phyloP scores from a whole-genome alignment of 2,797 vertebrate genomes.

The Syngnathus acus region DNA sequence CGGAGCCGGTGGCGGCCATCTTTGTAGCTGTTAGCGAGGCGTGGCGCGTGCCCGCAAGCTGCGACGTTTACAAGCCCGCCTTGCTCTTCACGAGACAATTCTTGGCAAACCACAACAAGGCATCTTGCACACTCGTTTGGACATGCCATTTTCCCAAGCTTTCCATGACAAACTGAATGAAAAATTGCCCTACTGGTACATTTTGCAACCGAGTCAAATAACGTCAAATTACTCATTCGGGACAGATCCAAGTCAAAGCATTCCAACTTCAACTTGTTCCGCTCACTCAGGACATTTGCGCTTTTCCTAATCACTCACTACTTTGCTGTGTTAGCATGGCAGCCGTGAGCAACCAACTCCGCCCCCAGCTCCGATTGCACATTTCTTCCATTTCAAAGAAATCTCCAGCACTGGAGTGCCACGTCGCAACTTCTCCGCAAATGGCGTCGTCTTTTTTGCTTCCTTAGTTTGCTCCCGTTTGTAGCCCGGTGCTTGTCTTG shows the following conservation, averaged over 20 bases:
- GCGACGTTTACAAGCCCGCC: neutral
- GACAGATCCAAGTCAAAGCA: neutral
- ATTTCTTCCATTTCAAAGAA: neutral
- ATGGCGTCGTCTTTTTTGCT: neutral
- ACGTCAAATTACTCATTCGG: too few relatives aligned
- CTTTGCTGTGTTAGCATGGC: neutral
- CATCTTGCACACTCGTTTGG: too few relatives aligned
- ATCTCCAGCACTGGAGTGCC: neutral
- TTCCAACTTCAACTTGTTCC: neutral
- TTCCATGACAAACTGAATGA: neutral
- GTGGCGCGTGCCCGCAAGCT: neutral
- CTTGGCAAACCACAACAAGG: neutral
- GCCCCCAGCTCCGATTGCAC: too few relatives aligned
- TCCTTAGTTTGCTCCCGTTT: neutral
- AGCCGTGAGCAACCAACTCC: neutral
- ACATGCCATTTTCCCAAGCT: too few relatives aligned
- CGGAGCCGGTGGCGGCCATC: slow-evolving; percentile 61
- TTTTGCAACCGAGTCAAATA: too few relatives aligned
- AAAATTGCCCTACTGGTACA: too few relatives aligned
- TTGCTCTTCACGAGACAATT: neutral
- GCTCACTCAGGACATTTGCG: neutral
- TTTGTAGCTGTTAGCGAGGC: slow-evolving; percentile 35
- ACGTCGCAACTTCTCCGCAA: neutral
- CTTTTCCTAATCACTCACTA: neutral
- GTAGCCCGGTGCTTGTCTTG: slow-evolving; percentile 19